Percentiles rank a stretch among this genome's conserved stretches.
Conservation (phyloP, 2,888 invertebrate genomes). For the Ommatoiulus sabulosus region DNA sequence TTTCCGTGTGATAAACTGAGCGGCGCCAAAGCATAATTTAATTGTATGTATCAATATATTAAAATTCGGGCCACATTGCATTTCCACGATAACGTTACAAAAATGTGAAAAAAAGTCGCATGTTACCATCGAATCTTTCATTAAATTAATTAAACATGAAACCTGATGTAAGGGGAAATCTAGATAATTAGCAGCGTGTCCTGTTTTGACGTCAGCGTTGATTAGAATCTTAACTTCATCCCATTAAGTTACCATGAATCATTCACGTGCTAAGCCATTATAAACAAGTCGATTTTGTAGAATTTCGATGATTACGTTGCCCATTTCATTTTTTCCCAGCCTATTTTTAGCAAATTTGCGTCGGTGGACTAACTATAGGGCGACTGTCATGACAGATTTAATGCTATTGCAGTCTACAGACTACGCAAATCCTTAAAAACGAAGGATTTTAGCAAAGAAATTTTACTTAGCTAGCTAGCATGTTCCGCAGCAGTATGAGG, state of each 20-base stretch:
- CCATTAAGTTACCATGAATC: background rate
- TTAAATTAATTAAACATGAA: background rate
- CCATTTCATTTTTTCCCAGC: background rate
- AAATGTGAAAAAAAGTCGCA: background rate
- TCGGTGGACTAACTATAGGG: background rate
- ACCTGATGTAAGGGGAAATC: background rate
- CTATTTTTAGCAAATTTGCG: background rate
- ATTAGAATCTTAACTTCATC: background rate
- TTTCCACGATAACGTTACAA: background rate
- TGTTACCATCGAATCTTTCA: background rate
- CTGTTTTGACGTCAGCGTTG: background rate
- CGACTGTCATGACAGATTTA: background rate
- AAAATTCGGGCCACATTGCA: background rate
- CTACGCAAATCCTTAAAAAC: background rate
- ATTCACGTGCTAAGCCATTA: background rate
- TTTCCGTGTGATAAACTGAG: background rate
- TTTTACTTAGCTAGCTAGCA: background rate
- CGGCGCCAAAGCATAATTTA: background rate
- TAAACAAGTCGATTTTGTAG: background rate
- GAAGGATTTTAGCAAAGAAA: background rate
- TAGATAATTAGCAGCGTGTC: background rate
- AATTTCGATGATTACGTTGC: background rate
- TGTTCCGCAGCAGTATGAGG: background rate
- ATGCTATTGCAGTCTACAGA: background rate
- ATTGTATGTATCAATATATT: background rate